phyloP scores from a whole-genome alignment of 2,797 vertebrate species.

The Hapalemur alaotrensis region DNA sequence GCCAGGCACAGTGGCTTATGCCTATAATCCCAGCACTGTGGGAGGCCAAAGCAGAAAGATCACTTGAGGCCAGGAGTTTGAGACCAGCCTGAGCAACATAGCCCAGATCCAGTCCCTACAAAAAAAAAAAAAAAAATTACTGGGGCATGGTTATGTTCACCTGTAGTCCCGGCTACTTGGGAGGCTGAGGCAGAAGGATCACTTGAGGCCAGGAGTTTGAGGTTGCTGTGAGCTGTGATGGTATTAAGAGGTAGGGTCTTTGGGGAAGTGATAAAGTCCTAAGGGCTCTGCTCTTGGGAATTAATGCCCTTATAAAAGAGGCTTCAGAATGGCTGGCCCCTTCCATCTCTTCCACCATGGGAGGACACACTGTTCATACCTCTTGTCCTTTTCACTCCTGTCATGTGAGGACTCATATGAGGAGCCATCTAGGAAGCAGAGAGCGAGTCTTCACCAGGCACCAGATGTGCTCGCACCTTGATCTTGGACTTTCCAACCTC shows the following conservation, averaged over 20 bases:
- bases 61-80: not conserved
- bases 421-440: not conserved
- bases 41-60: not conserved
- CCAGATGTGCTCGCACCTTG: not conserved
- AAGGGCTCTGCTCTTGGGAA: not conserved
- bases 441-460: not conserved
- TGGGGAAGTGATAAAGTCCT: not conserved
- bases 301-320: not conserved
- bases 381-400: not conserved
- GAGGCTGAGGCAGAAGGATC: no score
- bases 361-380: not conserved
- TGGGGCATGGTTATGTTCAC: no score
- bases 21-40: not conserved
- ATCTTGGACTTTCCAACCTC: not conserved
- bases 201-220: not conserved
- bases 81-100: not conserved
- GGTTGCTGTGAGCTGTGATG: not conserved
- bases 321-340: not conserved
- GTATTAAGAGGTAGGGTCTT: not conserved
- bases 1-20: not conserved
- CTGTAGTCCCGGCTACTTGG: no score
- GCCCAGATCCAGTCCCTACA: no score
- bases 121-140: no score
- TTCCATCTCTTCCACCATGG: not conserved
- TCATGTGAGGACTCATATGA: not conserved